These are phyloP conservation scores for Ophion slaviceki DNA, from an alignment of 2,888 invertebrate species.

Conservation along the genomic window DNA sequence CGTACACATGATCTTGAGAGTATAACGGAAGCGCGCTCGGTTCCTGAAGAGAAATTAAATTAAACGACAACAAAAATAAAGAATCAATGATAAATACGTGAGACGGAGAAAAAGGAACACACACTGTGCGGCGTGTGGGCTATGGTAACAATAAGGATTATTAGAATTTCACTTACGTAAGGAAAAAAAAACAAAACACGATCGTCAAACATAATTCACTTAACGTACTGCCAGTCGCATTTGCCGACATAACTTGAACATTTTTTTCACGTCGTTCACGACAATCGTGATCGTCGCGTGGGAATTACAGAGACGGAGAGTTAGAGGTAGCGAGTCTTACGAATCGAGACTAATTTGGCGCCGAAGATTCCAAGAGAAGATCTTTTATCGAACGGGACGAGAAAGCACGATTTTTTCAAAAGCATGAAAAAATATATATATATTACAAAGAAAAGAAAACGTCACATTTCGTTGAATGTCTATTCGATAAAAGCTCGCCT, in stretches of 20 bases:
- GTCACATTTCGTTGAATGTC: constrained; percentile 38
- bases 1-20: constrained; percentile 53
- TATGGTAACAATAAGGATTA: constrained; percentile 41
- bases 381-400: constrained; percentile 18
- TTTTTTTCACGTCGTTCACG: constrained; percentile 73
- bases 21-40: constrained; percentile 45
- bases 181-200: constrained; percentile 38
- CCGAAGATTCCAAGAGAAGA: constrained; percentile 28
- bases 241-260: constrained; percentile 74
- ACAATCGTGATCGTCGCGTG: constrained; percentile 64
- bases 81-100: constrained; percentile 5
- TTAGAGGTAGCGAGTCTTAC: neutral
- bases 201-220: constrained; percentile 69
- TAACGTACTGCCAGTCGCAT: constrained; percentile 80
- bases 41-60: constrained; percentile 40
- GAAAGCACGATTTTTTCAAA: constrained; percentile 29
- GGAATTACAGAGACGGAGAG: constrained; percentile 10
- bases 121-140: constrained; percentile 48
- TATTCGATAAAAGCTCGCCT: constrained; percentile 30
- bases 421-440: neutral
- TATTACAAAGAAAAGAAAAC: constrained; percentile 7
- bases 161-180: constrained; percentile 59
- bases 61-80: constrained; percentile 18
- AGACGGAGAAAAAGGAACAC: constrained; percentile 7
- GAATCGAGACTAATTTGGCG: constrained; percentile 30